phyloP scores from a whole-genome alignment of 2,797 vertebrate genomes.

The Chaunax sp. region DNA sequence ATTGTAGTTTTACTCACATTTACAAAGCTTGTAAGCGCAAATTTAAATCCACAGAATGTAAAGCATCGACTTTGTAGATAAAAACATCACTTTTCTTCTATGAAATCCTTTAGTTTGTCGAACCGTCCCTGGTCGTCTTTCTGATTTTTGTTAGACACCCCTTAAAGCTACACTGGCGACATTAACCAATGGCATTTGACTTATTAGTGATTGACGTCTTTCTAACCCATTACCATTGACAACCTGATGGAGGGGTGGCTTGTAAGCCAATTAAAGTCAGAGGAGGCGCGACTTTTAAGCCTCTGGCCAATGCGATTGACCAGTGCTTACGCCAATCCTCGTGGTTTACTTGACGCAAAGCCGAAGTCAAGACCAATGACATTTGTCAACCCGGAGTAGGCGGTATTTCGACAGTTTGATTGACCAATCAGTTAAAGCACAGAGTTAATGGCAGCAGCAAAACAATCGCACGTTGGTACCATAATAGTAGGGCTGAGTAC shows the following conservation, averaged over 20 bases:
- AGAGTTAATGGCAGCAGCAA: constrained; percentile 32
- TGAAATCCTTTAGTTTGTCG: constrained; percentile 8
- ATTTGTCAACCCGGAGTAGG: not conserved
- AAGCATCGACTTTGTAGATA: not conserved
- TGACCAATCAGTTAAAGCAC: constrained; percentile 22
- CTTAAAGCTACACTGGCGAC: constrained; percentile 6
- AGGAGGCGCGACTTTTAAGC: not conserved
- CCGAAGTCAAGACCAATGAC: not conserved
- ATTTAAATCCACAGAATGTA: constrained; percentile 25
- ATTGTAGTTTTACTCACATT: constrained; percentile 38
- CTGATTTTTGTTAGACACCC: constrained; percentile 24
- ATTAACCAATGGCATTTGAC: constrained; percentile 38
- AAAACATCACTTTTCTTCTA: constrained; percentile 29
- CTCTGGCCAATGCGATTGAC: not conserved
- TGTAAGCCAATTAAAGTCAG: constrained; percentile 26
- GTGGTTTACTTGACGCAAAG: not conserved
- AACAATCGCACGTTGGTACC: constrained; percentile 44
- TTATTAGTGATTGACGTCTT: constrained; percentile 16
- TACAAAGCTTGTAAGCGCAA: not conserved
- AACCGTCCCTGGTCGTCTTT: not conserved
- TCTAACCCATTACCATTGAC: constrained; percentile 24
- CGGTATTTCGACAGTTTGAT: not conserved
- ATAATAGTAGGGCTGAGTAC: not conserved
- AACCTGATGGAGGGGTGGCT: not conserved
- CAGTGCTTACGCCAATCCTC: not conserved